Conservation (phyloP, 1,140 invertebrate species). For the Acromyrmex echinatior region DNA sequence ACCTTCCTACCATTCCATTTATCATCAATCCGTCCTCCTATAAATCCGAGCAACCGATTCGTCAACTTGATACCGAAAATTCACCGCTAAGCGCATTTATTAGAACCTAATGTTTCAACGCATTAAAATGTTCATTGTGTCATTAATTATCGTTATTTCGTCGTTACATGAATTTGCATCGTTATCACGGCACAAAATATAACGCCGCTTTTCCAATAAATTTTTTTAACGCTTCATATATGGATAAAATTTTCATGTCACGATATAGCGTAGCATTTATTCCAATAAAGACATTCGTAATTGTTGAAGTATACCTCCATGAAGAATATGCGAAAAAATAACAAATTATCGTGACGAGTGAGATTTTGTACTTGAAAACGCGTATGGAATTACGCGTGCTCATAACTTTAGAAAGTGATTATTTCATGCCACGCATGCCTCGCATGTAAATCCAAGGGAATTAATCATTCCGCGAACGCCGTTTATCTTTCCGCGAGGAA, state of each 20-base stretch:
- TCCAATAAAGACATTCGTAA: constrained; percentile 57
- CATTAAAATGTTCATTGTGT: neutral
- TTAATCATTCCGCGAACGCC: constrained; percentile 61
- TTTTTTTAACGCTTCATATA: constrained; percentile 4
- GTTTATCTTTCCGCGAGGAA: constrained; percentile 45
- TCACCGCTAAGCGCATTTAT: constrained; percentile 56
- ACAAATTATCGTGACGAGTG: constrained; percentile 63
- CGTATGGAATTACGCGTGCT: constrained; percentile 11
- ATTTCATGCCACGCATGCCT: constrained; percentile 63
- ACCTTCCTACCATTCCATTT: constrained; percentile 73
- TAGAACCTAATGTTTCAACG: constrained; percentile 43
- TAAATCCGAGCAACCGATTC: constrained; percentile 73
- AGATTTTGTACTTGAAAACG: constrained; percentile 1
- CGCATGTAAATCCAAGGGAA: constrained; percentile 61
- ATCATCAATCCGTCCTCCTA: constrained; percentile 68
- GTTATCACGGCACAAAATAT: neutral
- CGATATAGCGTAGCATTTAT: constrained; percentile 32
- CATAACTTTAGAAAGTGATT: constrained; percentile 69
- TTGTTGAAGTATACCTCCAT: constrained; percentile 45
- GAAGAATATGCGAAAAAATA: constrained; percentile 13
- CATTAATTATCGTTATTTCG: constrained; percentile 19
- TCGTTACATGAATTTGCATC: neutral
- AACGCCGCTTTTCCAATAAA: constrained; percentile 12
- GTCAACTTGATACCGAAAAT: constrained; percentile 48
- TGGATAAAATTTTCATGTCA: constrained; percentile 5